phyloP scores from a whole-genome alignment of 2,113 vertebrate genomes.

The Plestiodon gilberti region DNA sequence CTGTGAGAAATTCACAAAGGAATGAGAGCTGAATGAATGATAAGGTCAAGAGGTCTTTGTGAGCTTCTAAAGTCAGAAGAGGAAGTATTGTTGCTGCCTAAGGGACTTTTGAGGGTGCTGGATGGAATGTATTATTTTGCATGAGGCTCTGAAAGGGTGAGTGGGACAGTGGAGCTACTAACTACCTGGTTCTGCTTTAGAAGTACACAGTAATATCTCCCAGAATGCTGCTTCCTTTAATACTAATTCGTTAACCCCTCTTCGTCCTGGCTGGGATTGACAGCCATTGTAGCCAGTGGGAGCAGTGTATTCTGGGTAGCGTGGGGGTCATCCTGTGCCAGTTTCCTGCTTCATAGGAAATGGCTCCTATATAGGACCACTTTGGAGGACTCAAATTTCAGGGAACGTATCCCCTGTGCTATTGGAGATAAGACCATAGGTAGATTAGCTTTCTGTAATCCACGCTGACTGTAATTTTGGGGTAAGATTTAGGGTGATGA shows the following conservation, averaged over 20 bases:
- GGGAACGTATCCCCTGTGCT: too few species aligned
- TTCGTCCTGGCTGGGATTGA: too few species aligned
- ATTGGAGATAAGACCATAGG: too few species aligned
- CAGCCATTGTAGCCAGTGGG: too few species aligned
- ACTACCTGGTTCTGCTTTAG: neutral
- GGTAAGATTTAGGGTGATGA: neutral
- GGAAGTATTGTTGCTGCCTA: neutral
- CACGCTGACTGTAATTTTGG: neutral
- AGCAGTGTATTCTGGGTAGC: too few species aligned
- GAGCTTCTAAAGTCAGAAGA: neutral
- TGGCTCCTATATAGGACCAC: too few species aligned
- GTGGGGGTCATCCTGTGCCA: too few species aligned
- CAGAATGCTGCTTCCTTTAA: too few species aligned
- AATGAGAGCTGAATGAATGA: neutral
- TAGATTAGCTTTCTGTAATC: neutral
- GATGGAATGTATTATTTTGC: neutral
- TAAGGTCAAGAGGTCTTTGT: neutral
- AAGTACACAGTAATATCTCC: too few species aligned
- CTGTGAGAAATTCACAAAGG: neutral
- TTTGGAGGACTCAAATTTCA: too few species aligned
- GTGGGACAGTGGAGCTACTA: neutral
- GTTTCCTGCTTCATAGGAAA: too few species aligned
- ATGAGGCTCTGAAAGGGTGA: neutral
- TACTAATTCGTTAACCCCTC: too few species aligned
- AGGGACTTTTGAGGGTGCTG: neutral